Evolutionary conservation across 1,140 invertebrate species (phyloP).

Genomic region (Drosophila willistoni): DNA sequence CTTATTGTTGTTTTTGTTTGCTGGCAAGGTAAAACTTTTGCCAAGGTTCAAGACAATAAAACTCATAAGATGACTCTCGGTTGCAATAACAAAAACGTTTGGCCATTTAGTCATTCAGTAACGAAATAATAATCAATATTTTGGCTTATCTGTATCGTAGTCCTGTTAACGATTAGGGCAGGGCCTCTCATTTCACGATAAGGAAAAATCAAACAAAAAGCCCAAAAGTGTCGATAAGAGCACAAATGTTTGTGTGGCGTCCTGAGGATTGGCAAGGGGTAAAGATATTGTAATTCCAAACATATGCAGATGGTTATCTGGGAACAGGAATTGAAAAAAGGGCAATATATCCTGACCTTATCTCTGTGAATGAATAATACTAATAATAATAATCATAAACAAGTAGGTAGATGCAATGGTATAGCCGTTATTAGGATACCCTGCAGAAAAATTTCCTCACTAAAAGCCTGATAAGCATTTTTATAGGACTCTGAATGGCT

Average conservation of each 20-base stretch:
- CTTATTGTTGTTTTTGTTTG: constrained; percentile 33
- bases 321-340: constrained; percentile 8
- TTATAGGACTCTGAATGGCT: no score
- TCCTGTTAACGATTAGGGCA: constrained; percentile 45
- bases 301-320: constrained; percentile 4
- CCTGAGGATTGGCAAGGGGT: constrained; percentile 10
- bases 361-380: neutral
- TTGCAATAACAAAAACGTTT: constrained; percentile 14
- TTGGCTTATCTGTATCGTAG: constrained; percentile 24
- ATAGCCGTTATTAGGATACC: neutral
- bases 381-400: neutral
- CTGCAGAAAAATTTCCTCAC: no score
- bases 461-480: no score
- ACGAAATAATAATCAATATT: constrained; percentile 12
- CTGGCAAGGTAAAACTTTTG: constrained; percentile 59
- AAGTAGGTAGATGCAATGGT: neutral
- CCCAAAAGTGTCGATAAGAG: constrained; percentile 20
- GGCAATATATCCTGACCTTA: constrained; percentile 9
- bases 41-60: constrained; percentile 36
- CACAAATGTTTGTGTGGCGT: neutral
- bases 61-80: neutral
- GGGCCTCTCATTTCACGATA: constrained; percentile 24
- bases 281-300: neutral
- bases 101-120: neutral
- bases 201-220: constrained; percentile 46